These are phyloP conservation scores for Sesamia inferens DNA, from an alignment of 2,888 invertebrate genomes.

Conservation along the genomic window DNA sequence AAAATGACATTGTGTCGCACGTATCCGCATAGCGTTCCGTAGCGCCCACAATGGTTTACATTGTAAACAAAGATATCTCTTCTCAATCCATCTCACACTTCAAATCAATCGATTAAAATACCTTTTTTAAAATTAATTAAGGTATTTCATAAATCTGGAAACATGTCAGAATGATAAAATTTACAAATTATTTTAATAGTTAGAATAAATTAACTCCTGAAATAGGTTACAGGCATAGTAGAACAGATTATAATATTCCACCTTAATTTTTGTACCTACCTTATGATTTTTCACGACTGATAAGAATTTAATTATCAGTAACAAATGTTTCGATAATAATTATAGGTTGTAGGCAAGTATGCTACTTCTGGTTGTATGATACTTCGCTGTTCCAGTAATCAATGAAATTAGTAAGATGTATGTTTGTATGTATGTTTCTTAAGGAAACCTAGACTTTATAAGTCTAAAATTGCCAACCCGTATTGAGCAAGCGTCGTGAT, in stretches of 20 bases:
- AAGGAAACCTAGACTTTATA: too few species aligned
- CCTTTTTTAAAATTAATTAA: neutral
- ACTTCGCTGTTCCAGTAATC: constrained; percentile 6
- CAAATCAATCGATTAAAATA: neutral
- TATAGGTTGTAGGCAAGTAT: neutral
- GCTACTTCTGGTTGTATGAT: constrained; percentile 7
- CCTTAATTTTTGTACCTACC: neutral
- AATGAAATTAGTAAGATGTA: constrained; percentile 12
- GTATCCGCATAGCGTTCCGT: constrained; percentile 18
- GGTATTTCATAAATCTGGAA: neutral
- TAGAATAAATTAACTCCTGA: constrained; percentile 8
- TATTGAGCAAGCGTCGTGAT: too few species aligned
- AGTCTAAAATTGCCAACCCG: too few species aligned
- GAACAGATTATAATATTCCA: too few species aligned
- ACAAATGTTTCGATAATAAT: constrained; percentile 25
- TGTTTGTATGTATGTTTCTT: too few species aligned
- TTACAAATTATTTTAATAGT: neutral
- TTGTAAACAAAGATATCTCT: neutral
- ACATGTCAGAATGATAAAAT: too few species aligned
- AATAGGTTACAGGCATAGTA: constrained; percentile 8
- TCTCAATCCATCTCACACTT: neutral
- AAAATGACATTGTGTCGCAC: constrained; percentile 40
- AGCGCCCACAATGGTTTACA: constrained; percentile 14
- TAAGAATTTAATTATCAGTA: constrained; percentile 33
- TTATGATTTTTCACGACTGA: constrained; percentile 28